Evolutionary conservation across 2,888 invertebrate species (phyloP), one percentile per base, ranked within the genome.

Genomic region (Parnassius apollo): DNA sequence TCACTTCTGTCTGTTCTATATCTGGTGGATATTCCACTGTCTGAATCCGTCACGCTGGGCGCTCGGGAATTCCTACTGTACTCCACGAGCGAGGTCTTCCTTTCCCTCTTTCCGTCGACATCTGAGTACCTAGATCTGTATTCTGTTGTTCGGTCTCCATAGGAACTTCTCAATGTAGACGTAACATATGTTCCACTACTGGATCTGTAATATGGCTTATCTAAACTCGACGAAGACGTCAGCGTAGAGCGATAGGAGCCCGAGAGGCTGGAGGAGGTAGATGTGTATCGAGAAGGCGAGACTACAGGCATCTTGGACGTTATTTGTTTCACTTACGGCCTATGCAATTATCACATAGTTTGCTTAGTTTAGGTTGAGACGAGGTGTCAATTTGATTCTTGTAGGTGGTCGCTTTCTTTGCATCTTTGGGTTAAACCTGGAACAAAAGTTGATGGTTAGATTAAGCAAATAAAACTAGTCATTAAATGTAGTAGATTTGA

Each of bases 271-370:
- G 90, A 85, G 45, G 93, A 91, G 2, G 86, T 80, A 0, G 86
- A 75, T 44, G 77, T 82, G 69, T 85, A 91, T 49, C 93, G 81
- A 42, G 93, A 93, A 3, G 94, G 94, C 13, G 93, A 93, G 9
- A 93, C 89, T 55, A 93, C 93, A 69, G 93, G 93, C 93, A 94
- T 93, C 68, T 74, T 89, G 78, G 61, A 60, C 64, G 59, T 64
- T 7, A 49, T 49, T 46, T 56, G 57, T 62, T 71, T 72, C 56
- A 64, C 61, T 71, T 66, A 49, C 9, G 57, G 54, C 49, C 57
- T 59, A 63, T 61, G 54, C 67, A 69, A 10, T 62, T 67, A 68
- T 70, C 65, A 69, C 68, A 70, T 71, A 69, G 66, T 64, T 69
- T 50, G 53, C 69, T 70, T 69, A 71, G 66, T 51, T 48, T 65